Evolutionary conservation across 2,113 vertebrate genomes (phyloP).

Genomic region (Myocastor coypus): DNA sequence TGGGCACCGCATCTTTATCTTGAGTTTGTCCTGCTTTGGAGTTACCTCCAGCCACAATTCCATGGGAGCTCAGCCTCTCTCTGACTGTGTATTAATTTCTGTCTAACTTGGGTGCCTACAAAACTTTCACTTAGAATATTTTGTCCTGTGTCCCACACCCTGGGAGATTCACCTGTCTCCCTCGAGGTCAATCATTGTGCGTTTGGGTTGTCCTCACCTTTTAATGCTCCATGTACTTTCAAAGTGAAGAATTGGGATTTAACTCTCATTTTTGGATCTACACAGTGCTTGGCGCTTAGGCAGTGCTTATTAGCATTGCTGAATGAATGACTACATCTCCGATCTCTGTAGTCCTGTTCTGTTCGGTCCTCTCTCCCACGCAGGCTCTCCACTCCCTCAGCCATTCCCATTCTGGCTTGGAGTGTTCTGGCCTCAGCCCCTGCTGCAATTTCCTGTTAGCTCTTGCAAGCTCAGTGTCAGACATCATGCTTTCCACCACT

Average conservation of each 20-base stretch:
- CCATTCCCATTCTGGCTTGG: not conserved
- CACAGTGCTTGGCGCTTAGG: not conserved
- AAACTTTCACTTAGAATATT: not conserved
- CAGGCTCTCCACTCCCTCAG: not conserved
- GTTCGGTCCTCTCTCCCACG: not conserved
- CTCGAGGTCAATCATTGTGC: not conserved
- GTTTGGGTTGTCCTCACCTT: not conserved
- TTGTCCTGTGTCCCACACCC: not conserved
- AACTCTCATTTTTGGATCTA: not conserved
- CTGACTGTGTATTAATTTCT: not conserved
- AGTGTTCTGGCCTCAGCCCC: not conserved
- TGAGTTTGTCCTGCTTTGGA: not conserved
- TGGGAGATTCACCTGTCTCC: not conserved
- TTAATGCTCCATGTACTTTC: not conserved
- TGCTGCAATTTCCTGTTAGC: not conserved
- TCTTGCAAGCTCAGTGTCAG: not conserved
- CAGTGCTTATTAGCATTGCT: not conserved
- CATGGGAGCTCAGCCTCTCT: not conserved
- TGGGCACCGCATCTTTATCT: not conserved
- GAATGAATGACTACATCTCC: not conserved
- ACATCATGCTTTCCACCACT: not conserved
- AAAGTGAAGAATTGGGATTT: not conserved
- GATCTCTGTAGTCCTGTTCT: not conserved
- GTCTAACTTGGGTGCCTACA: not conserved
- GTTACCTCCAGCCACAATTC: not conserved